A percentile compares a stretch with the other conserved stretches of the same genome.
These are phyloP conservation scores for Tribolium madens DNA, from an alignment of 1,140 invertebrate species.

Conservation along the genomic window DNA sequence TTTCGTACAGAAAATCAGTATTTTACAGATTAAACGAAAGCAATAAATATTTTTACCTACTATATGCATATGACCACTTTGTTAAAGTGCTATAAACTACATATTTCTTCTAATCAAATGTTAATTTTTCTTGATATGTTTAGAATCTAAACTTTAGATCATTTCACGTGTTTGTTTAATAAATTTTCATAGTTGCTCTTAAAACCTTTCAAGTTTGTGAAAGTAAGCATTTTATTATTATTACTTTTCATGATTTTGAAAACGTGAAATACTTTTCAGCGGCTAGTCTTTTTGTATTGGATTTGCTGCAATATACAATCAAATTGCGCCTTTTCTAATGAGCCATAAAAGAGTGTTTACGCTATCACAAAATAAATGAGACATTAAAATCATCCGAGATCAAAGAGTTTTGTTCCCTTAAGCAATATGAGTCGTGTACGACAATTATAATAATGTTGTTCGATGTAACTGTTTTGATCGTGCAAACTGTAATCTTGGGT, in stretches of 20 bases:
- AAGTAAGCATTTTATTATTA: neutral
- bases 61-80: no score
- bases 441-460: slow-evolving; percentile 18
- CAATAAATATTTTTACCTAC: no score
- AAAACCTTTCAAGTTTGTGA: no score
- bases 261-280: neutral
- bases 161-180: no score
- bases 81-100: no score
- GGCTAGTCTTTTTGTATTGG: neutral
- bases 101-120: no score
- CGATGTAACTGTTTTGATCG: neutral
- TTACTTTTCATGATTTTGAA: neutral
- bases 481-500: slow-evolving; percentile 23
- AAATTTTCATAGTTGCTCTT: no score
- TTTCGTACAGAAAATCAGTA: no score
- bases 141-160: no score
- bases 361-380: slow-evolving; percentile 18
- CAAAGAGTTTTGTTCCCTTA: slow-evolving; percentile 13
- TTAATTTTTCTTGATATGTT: no score
- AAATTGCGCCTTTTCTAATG: neutral
- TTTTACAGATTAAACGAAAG: no score
- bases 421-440: neutral
- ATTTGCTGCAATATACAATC: neutral
- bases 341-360: slow-evolving; percentile 19
- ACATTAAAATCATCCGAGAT: slow-evolving; percentile 24